phyloP scores from a whole-genome alignment of 2,888 invertebrate species.

The Lottia gigantea region DNA sequence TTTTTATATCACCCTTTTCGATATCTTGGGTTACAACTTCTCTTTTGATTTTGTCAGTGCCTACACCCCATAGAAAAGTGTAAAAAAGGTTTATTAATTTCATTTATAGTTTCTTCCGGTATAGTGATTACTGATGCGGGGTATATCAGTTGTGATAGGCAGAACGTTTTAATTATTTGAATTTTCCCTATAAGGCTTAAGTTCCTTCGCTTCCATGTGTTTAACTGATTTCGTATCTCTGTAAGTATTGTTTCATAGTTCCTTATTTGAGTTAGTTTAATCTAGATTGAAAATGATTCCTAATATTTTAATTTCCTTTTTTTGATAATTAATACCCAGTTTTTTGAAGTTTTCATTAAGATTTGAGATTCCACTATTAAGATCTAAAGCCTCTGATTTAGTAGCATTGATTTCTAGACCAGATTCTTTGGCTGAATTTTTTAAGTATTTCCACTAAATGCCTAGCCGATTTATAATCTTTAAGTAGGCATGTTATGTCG shows the following conservation, averaged over 20 bases:
- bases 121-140: too few relatives aligned
- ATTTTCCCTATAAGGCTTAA: too few relatives aligned
- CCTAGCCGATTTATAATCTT: background rate
- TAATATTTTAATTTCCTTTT: too few relatives aligned
- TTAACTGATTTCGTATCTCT: too few relatives aligned
- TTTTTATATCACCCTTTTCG: background rate
- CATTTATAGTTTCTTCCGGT: background rate
- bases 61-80: background rate
- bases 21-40: background rate
- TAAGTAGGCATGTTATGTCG: background rate
- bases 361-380: background rate
- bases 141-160: too few relatives aligned
- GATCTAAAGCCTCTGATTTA: background rate
- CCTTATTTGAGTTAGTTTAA: too few relatives aligned
- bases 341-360: background rate
- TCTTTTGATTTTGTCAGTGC: background rate
- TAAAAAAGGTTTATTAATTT: background rate
- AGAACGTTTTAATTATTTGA: too few relatives aligned
- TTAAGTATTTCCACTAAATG: background rate
- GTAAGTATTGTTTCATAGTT: too few relatives aligned
- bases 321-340: too few relatives aligned
- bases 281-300: too few relatives aligned
- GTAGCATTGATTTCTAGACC: background rate
- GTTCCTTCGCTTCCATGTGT: too few relatives aligned
- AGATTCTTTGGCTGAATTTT: background rate